These are phyloP conservation scores for Cosmia pyralina DNA, from an alignment of 2,888 invertebrate species.

Conservation along the genomic window DNA sequence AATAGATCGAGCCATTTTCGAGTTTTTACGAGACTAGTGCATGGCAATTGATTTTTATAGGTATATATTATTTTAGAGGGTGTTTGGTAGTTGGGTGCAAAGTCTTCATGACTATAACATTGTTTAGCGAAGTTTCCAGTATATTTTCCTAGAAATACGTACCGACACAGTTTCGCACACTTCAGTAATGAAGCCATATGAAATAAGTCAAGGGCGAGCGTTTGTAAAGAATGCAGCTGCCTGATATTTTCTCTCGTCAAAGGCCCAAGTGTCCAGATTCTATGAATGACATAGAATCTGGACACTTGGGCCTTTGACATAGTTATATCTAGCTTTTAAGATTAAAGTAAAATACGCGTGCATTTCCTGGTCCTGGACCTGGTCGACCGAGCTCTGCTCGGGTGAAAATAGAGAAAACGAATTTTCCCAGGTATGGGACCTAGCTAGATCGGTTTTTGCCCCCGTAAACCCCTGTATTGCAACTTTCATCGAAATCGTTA, in stretches of 20 bases:
- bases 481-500: too few species aligned
- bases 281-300: too few species aligned
- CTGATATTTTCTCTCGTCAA: slow-evolving; percentile 22
- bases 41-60: too few species aligned
- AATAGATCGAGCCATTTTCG: too few species aligned
- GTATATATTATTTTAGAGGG: too few species aligned
- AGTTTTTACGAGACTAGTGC: too few species aligned
- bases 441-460: too few species aligned
- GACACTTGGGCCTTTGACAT: too few species aligned
- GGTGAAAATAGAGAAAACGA: neutral
- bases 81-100: too few species aligned
- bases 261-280: neutral
- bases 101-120: slow-evolving; percentile 5
- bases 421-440: too few species aligned
- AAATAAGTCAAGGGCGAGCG: slow-evolving; percentile 33
- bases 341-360: neutral
- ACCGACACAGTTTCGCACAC: slow-evolving; percentile 10
- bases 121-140: slow-evolving; percentile 10
- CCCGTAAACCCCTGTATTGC: too few species aligned
- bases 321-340: neutral
- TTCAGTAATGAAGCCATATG: slow-evolving; percentile 31
- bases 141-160: slow-evolving; percentile 13
- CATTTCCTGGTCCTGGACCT: neutral
- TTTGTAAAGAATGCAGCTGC: slow-evolving; percentile 8
- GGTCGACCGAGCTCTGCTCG: too few species aligned